Conservation (phyloP, 2,888 invertebrate genomes). For the Drosophila pullipes region DNA sequence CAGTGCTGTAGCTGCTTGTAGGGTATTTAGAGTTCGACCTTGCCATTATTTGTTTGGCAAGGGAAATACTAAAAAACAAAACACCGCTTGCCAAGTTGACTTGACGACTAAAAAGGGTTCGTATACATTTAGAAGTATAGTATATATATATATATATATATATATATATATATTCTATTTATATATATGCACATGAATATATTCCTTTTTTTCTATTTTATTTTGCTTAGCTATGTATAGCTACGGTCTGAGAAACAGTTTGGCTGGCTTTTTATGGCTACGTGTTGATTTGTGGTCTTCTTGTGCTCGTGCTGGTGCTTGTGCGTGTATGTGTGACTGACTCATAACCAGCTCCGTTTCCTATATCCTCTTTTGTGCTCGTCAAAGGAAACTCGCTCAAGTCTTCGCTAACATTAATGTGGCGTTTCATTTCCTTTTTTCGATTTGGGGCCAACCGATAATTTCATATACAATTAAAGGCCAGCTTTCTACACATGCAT, state of each 20-base stretch:
- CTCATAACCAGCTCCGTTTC: conserved; percentile 55
- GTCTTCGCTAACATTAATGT: conserved; percentile 35
- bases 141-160: background rate
- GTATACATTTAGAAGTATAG: conserved; percentile 6
- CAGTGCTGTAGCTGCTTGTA: background rate
- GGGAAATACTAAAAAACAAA: conserved; percentile 21
- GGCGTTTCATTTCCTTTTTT: conserved; percentile 57
- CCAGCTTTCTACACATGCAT: background rate
- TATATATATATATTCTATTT: background rate
- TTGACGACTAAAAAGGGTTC: conserved; percentile 52
- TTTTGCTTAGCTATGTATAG: conserved; percentile 36
- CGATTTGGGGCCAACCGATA: conserved; percentile 61
- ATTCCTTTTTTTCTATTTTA: background rate
- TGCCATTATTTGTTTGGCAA: conserved; percentile 6
- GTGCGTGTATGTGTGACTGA: conserved; percentile 30
- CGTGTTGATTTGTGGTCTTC: conserved; percentile 67
- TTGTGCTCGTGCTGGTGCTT: conserved; percentile 5
- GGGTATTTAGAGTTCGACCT: conserved; percentile 15
- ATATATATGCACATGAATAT: background rate
- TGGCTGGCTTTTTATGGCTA: conserved; percentile 42
- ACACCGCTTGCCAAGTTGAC: conserved; percentile 25
- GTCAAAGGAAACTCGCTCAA: conserved; percentile 18
- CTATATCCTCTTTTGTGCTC: conserved; percentile 46
- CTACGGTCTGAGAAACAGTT: conserved; percentile 26
- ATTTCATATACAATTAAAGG: conserved; percentile 58